Conservation (phyloP, 2,888 invertebrate genomes). For the Parasteatoda lunata region DNA sequence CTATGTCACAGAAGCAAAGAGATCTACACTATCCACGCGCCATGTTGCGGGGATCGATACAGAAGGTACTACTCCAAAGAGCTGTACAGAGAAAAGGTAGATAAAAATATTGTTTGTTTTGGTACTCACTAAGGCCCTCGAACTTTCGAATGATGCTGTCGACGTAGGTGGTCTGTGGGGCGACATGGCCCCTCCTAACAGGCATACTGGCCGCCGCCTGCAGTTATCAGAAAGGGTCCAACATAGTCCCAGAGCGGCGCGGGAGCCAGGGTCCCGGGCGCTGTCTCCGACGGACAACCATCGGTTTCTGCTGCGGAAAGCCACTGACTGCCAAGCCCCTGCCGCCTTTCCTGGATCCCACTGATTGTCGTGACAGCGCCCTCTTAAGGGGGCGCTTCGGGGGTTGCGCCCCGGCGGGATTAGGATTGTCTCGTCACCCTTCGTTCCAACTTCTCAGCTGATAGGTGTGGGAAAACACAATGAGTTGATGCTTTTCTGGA, state of each 20-base stretch:
- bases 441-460: not conserved
- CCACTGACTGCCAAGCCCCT: slow-evolving; percentile 43
- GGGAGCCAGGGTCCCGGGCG: slow-evolving; percentile 49
- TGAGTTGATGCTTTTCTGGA: not conserved
- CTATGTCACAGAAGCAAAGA: too few species aligned
- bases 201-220: slow-evolving; percentile 77
- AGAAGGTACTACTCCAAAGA: slow-evolving; percentile 3
- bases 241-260: slow-evolving; percentile 64
- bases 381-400: slow-evolving; percentile 28
- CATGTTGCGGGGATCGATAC: slow-evolving; percentile 59
- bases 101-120: not conserved
- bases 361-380: slow-evolving; percentile 36
- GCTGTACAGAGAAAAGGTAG: not conserved
- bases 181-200: slow-evolving; percentile 85
- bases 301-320: slow-evolving; percentile 50
- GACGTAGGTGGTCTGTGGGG: slow-evolving; percentile 86
- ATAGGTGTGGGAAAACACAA: not conserved
- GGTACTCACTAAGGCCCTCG: slow-evolving; percentile 85
- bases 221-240: slow-evolving; percentile 47
- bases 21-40: slow-evolving; percentile 31
- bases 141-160: slow-evolving; percentile 88
- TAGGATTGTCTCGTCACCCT: not conserved
- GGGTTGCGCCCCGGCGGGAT: slow-evolving; percentile 9
- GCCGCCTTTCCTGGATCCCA: slow-evolving; percentile 1
- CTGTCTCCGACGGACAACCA: slow-evolving; percentile 58